A percentile compares a stretch with the other conserved stretches of the same genome.
phyloP scores from a whole-genome alignment of 2,797 vertebrate genomes.

The Danio jaintianensis region DNA sequence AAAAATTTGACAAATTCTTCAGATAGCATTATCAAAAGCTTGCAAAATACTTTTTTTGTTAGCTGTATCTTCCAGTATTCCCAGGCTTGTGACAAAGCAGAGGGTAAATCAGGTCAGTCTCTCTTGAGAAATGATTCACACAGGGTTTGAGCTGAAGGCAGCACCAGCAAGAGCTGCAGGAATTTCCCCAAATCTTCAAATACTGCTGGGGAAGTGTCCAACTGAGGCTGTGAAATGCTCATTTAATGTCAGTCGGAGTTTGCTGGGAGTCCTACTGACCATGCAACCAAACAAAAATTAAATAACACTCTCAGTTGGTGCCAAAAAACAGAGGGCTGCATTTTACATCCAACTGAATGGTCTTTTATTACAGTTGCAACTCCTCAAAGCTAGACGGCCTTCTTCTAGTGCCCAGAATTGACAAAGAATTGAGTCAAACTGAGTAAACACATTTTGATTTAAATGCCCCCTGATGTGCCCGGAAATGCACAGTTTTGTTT shows the following conservation, averaged over 20 bases:
- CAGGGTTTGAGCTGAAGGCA: constrained; percentile 28
- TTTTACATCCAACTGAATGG: not conserved
- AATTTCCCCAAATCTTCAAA: constrained; percentile 33
- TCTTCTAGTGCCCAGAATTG: constrained; percentile 24
- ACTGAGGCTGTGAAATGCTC: constrained; percentile 18
- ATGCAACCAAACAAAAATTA: not conserved
- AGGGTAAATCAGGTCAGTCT: constrained; percentile 29
- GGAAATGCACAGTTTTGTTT: too few relatives aligned
- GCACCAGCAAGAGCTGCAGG: not conserved
- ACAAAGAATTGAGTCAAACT: not conserved
- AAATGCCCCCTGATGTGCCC: not conserved
- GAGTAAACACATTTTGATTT: not conserved
- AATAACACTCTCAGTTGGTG: not conserved
- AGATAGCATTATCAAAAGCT: not conserved
- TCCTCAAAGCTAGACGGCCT: constrained; percentile 32
- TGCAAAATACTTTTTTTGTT: not conserved
- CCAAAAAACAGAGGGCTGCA: not conserved
- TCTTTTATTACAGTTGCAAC: not conserved
- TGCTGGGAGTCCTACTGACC: constrained; percentile 4
- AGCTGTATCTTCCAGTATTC: not conserved
- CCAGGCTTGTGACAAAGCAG: not conserved
- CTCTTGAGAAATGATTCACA: constrained; percentile 23
- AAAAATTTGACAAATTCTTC: not conserved
- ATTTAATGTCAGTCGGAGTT: constrained; percentile 27
- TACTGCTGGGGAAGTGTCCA: not conserved